Evolutionary conservation across 53 echinoderm and acorn worm species (phyloP), one percentile per base, ranked within the genome.

Genomic region (Paracentrotus lividus): DNA sequence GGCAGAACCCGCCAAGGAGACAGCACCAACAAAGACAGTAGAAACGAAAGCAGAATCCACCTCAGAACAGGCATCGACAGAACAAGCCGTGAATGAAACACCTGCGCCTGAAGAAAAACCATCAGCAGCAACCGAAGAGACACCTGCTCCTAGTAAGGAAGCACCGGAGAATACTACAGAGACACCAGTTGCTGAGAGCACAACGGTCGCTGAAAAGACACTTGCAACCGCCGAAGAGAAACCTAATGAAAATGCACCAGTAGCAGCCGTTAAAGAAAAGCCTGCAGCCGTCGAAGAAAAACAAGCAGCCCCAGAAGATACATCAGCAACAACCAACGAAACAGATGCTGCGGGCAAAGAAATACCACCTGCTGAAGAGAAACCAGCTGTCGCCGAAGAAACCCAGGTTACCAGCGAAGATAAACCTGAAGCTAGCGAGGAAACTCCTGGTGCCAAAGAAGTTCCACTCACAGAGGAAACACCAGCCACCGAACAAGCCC

Each of bases 1-100:
- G 0, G 13, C n/a, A 81, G 20, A 44, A n/a, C 20, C n/a, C 47
- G 8, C 81, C 12, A 3, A 44, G 8, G 81, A 47, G 27, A 7
- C 44, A 81, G 3, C 12, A 26, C 1, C n/a, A 81, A 1, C 44
- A 47, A 14, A 81, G 49, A 12, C 47, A 47, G 42, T 15, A 81
- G 81, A 47, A 81, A 47, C 81, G n/a, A 81, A 81, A 47, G 7
- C 78, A 78, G 78, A 44, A 78, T n/a, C 81, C 4, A 8, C 81
- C 7, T 24, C 14, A 47, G 81, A 81, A 81, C 42, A 42, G 43
- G 43, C 43, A 42, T 43, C 77, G 16, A 77, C 77, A 23, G 43
- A 77, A 0, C 34, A 72, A 72, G 72, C 8, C 4, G 36, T 38
- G 8, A 20, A 72, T 14, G 38, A 72, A 81, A 81, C 24, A 47